phyloP scores from a whole-genome alignment of 2,113 vertebrate genomes.

The Larimichthys polyactis region DNA sequence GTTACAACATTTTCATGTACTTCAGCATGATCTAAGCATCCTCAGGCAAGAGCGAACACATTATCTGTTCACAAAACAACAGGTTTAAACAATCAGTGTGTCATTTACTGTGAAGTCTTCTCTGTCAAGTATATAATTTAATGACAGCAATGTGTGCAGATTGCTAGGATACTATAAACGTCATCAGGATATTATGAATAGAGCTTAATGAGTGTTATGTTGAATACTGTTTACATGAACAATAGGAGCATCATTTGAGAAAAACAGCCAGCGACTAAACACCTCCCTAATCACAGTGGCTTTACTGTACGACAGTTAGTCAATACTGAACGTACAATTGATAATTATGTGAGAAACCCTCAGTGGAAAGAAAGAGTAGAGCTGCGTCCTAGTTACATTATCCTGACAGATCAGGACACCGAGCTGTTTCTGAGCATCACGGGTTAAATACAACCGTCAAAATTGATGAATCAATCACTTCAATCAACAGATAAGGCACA shows the following conservation, averaged over 20 bases:
- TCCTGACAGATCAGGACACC: neutral
- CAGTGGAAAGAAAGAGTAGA: too few species aligned
- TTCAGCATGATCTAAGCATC: neutral
- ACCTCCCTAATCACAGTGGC: neutral
- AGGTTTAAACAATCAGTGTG: neutral
- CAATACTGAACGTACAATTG: neutral
- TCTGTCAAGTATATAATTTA: neutral
- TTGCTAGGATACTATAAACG: neutral
- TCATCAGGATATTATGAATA: neutral
- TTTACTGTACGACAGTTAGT: neutral
- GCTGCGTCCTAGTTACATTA: neutral
- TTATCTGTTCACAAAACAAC: slow-evolving; percentile 10
- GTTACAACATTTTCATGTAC: neutral
- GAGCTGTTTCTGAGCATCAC: neutral
- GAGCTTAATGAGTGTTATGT: neutral
- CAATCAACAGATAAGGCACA: neutral
- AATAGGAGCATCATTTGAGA: neutral
- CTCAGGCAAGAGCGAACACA: neutral
- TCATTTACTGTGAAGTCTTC: slow-evolving; percentile 8
- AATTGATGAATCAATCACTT: neutral
- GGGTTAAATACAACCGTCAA: neutral
- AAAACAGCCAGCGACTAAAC: neutral
- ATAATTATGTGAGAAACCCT: neutral
- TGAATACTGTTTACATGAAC: slow-evolving; percentile 2
- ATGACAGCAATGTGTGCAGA: neutral